Percentiles rank a stretch among this genome's conserved stretches.
These are phyloP conservation scores for Burhinus bistriatus DNA, from an alignment of 2,113 vertebrate species.

Conservation along the genomic window DNA sequence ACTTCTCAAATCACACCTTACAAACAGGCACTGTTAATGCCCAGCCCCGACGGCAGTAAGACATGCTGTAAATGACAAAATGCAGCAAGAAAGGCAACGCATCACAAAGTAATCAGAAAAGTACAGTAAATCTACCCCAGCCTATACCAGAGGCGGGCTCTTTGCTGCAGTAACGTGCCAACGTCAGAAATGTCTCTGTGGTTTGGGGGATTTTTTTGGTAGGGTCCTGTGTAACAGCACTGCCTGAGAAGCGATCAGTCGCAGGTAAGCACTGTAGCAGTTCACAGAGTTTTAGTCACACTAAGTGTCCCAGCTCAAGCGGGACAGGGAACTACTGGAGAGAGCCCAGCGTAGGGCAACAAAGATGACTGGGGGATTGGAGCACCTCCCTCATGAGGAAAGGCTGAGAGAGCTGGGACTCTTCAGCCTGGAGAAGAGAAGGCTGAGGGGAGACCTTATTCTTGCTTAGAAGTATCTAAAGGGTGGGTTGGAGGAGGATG, in stretches of 20 bases:
- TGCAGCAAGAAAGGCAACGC: background rate
- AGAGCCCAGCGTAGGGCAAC: too few species aligned
- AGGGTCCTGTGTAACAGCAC: background rate
- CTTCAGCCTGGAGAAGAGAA: too few species aligned
- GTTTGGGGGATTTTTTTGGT: background rate
- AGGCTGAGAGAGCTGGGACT: too few species aligned
- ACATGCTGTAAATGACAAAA: background rate
- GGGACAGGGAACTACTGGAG: too few species aligned
- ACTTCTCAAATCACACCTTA: background rate
- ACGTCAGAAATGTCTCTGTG: too few species aligned
- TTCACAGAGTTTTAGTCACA: background rate
- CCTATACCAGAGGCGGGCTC: background rate
- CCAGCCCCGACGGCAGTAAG: background rate
- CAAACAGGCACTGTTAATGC: background rate
- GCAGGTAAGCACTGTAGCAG: background rate
- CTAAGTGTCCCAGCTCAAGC: too few species aligned
- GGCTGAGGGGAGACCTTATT: too few species aligned
- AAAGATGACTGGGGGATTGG: too few species aligned
- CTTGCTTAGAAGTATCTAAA: too few species aligned
- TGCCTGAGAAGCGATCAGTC: background rate
- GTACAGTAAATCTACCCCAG: background rate
- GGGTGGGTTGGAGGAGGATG: too few species aligned
- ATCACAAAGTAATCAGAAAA: background rate
- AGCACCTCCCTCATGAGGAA: too few species aligned
- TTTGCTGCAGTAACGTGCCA: background rate